These are phyloP conservation scores for Margarornis squamiger DNA, from an alignment of 2,797 vertebrate genomes.

Conservation along the genomic window DNA sequence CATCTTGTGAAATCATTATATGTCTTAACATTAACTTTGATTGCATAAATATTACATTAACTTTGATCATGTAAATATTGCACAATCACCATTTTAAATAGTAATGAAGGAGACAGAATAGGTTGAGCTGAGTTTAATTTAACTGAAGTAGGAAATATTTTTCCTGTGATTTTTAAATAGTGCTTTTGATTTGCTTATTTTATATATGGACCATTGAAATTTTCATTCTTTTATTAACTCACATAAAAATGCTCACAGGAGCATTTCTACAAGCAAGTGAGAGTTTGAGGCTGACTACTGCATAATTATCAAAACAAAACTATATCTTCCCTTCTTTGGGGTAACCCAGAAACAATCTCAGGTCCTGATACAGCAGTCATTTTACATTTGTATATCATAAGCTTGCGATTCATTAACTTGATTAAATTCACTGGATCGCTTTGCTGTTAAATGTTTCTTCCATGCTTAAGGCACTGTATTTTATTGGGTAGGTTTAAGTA, in stretches of 20 bases:
- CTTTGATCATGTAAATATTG: conserved; percentile 69
- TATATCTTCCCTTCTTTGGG: neutral
- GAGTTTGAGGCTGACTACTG: neutral
- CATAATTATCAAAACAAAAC: neutral
- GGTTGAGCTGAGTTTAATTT: conserved; percentile 35
- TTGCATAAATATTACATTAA: conserved; percentile 83
- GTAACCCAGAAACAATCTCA: neutral
- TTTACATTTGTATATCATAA: neutral
- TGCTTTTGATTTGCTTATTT: conserved; percentile 7
- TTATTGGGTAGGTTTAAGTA: neutral
- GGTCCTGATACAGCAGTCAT: neutral
- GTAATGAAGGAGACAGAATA: conserved; percentile 61
- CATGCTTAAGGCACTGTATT: neutral
- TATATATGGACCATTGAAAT: neutral
- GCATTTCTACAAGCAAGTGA: neutral
- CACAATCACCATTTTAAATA: conserved; percentile 67
- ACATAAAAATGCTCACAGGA: neutral
- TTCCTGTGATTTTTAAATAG: conserved; percentile 12
- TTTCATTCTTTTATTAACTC: neutral
- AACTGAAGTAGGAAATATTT: conserved; percentile 24
- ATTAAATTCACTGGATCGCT: neutral
- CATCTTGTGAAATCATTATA: conserved; percentile 74
- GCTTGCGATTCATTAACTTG: neutral
- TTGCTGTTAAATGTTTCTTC: neutral
- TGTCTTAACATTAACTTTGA: conserved; percentile 78